Conservation (phyloP, 2,888 invertebrate species). For the Nasonovia ribisnigri region DNA sequence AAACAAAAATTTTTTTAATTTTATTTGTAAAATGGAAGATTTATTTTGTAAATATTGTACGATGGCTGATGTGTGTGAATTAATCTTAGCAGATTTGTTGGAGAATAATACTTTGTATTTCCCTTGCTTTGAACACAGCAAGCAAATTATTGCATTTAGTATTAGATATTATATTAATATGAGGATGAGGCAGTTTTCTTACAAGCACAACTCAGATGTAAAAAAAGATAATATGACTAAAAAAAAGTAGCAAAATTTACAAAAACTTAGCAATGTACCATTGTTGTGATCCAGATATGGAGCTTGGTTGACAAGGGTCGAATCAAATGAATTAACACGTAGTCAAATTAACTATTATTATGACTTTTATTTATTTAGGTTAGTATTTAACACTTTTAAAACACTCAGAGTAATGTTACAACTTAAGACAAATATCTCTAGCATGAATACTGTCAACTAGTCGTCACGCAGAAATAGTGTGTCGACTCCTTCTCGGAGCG, state of each 20-base stretch:
- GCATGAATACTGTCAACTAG: no score
- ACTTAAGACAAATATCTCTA: no score
- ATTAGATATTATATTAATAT: conserved; percentile 20
- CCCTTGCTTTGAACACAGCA: conserved; percentile 1
- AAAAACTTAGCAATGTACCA: background rate
- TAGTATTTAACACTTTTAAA: no score
- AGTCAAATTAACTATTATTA: no score
- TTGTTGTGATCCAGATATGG: no score
- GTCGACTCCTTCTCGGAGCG: no score
- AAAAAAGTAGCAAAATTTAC: background rate
- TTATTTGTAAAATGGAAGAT: conserved; percentile 19
- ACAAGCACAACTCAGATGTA: background rate
- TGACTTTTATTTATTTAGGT: no score
- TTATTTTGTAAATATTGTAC: conserved; percentile 28
- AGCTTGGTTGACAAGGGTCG: no score
- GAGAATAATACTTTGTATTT: conserved; percentile 10
- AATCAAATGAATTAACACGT: no score
- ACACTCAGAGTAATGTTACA: no score
- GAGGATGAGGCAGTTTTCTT: conserved; percentile 9
- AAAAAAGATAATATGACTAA: background rate
- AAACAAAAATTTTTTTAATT: conserved; percentile 30
- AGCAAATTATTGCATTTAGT: background rate
- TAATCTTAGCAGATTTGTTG: background rate
- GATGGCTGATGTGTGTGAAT: conserved; percentile 28
- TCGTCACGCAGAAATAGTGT: no score